Evolutionary conservation across 1,140 invertebrate genomes (phyloP), one percentile per base, ranked within the genome.

Genomic region (Luehdorfia chinensis): DNA sequence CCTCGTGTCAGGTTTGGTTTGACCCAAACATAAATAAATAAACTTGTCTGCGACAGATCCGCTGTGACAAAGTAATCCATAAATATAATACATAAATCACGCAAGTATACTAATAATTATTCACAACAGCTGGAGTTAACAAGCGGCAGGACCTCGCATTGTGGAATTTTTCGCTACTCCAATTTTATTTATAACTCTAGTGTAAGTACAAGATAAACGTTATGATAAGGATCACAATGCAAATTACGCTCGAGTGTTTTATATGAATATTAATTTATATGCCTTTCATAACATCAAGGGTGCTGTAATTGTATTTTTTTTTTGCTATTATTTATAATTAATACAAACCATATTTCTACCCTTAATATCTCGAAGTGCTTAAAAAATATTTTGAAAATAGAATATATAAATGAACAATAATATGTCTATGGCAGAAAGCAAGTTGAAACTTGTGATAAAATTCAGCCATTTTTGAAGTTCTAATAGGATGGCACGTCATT

Each of bases 211-310:
- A 18, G 19, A 27, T 39, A 39, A 39, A 43, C 25, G 21, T 19
- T 37, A 15, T 25, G 36, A 39, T 43, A 43, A 43, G 39, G 25
- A 43, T 43, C 14, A 27, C 39, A 15, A 27, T 27, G 13, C 37
- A 43, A 43, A 43, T 13, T 43, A 11, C 13, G 28, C 39, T 30
- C 25, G 39, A 43, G 39, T 43, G 39, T 43, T 43, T 43, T 16
- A 43, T 43, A 13, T 18, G 39, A 28, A 43, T 28, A 43, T 43
- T 30, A 43, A 43, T 43, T 43, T 43, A 15, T 43, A 28, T 27
- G 12, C 21, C 36, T 21, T 23, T n/a, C 18, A 37, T 36, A 36
- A 37, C 9, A 21, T 9, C 34, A 23, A 37, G 19, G 12, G 18
- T 12, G 9, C 6, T 2, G 6, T n/a, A n/a, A 1, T 27, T n/a